Conservation (phyloP, 2,888 invertebrate species). For the Iphiclides podalirius region DNA sequence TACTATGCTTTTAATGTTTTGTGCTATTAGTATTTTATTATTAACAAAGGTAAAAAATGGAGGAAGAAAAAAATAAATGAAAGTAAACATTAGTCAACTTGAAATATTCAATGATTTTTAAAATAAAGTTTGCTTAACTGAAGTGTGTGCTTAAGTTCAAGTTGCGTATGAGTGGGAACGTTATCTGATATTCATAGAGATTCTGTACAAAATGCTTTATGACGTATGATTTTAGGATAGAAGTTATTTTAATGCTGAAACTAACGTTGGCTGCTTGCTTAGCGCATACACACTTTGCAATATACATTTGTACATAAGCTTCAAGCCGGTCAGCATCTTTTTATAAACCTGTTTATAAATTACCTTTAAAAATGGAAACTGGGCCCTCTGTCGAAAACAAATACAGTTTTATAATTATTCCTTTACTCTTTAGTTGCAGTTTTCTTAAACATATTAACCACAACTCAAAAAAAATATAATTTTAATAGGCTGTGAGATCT, state of each 20-base stretch:
- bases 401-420: constrained; percentile 40
- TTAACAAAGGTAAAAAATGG: constrained; percentile 45
- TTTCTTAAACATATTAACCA: too few species aligned
- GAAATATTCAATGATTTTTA: constrained; percentile 39
- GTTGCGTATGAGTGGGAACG: constrained; percentile 53
- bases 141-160: constrained; percentile 43
- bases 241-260: constrained; percentile 56
- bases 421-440: neutral
- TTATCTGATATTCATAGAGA: constrained; percentile 39
- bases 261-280: constrained; percentile 53
- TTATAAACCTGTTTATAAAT: constrained; percentile 55
- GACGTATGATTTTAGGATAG: constrained; percentile 50
- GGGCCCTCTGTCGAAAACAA: constrained; percentile 76
- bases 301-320: constrained; percentile 53
- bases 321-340: constrained; percentile 56
- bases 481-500: too few species aligned
- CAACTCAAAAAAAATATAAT: too few species aligned
- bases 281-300: constrained; percentile 54
- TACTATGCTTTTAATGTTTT: constrained; percentile 75
- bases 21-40: constrained; percentile 59
- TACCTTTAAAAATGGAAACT: constrained; percentile 78
- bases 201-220: constrained; percentile 39
- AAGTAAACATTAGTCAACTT: constrained; percentile 61
- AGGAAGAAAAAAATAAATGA: constrained; percentile 60
- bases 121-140: constrained; percentile 25